Evolutionary conservation across 2,888 invertebrate species (phyloP).

Genomic region (Acanthococcus lagerstroemiae): DNA sequence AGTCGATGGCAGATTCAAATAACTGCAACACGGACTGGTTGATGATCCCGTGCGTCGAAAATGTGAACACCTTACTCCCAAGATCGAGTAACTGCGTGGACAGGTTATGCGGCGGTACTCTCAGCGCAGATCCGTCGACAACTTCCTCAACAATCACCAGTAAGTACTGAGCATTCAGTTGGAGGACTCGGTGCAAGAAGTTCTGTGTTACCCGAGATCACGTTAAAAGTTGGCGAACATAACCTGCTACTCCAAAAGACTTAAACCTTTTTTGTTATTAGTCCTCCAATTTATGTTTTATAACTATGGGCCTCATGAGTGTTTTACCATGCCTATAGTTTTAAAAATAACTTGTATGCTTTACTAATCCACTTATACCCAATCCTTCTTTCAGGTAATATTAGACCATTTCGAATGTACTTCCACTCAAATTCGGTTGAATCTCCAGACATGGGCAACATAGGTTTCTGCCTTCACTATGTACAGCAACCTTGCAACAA

Average conservation of each 20-base stretch:
- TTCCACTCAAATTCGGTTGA: constrained; percentile 70
- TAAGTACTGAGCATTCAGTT: constrained; percentile 45
- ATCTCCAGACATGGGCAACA: constrained; percentile 64
- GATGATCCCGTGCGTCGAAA: constrained; percentile 64
- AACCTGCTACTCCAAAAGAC: too few relatives aligned
- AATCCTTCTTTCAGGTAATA: constrained; percentile 56
- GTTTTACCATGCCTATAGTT: neutral
- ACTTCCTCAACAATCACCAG: constrained; percentile 59
- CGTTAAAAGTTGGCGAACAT: too few relatives aligned
- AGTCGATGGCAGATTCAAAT: constrained; percentile 57
- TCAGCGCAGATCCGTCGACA: constrained; percentile 62
- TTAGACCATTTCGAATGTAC: constrained; percentile 66
- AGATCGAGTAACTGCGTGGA: constrained; percentile 58
- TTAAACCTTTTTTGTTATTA: too few relatives aligned
- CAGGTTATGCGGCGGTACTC: constrained; percentile 70
- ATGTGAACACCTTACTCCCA: constrained; percentile 49
- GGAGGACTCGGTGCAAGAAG: too few relatives aligned
- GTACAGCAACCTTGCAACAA: constrained; percentile 71
- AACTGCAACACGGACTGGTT: constrained; percentile 70
- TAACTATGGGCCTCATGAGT: too few relatives aligned
- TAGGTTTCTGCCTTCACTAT: constrained; percentile 73
- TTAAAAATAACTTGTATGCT: neutral
- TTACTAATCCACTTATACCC: too few relatives aligned
- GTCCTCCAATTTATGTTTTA: too few relatives aligned
- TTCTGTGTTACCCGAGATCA: too few relatives aligned